phyloP scores from a whole-genome alignment of 2,888 invertebrate genomes.

The Amblyjoppa fuscipennis region DNA sequence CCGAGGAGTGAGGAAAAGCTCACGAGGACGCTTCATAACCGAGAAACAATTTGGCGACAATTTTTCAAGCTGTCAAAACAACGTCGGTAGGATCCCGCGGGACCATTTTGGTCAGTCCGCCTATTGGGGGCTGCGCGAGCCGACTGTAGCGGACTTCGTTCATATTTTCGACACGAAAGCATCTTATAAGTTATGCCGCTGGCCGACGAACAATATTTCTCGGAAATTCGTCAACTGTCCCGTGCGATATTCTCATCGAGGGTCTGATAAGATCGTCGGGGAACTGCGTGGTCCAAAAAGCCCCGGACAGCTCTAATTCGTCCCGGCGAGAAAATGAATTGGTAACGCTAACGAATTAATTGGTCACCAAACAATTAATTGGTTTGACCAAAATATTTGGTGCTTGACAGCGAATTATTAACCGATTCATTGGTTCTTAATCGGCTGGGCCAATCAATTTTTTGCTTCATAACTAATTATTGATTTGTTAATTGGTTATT shows the following conservation, averaged over 20 bases:
- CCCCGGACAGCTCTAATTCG: too few species aligned
- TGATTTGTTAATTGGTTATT: too few species aligned
- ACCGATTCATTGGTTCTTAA: too few species aligned
- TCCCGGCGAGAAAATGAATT: neutral
- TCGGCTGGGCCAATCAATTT: too few species aligned
- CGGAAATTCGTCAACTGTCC: slow-evolving; percentile 29
- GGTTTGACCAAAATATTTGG: too few species aligned
- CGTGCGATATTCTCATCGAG: slow-evolving; percentile 1
- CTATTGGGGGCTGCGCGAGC: neutral
- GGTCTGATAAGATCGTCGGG: neutral
- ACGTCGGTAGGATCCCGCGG: slow-evolving; percentile 70
- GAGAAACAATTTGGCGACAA: slow-evolving; percentile 79
- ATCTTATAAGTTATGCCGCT: slow-evolving; percentile 50
- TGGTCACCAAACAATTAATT: neutral
- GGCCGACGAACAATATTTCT: slow-evolving; percentile 15
- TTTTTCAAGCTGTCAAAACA: slow-evolving; percentile 81
- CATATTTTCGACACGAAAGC: slow-evolving; percentile 60
- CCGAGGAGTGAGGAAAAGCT: slow-evolving; percentile 61
- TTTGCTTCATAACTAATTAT: too few species aligned
- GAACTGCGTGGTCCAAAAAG: neutral
- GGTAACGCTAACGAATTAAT: neutral
- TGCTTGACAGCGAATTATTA: too few species aligned
- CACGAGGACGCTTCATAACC: slow-evolving; percentile 67
- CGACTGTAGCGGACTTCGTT: slow-evolving; percentile 29
- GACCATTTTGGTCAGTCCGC: slow-evolving; percentile 71